A percentile compares a stretch with the other conserved stretches of the same genome.
phyloP scores from a whole-genome alignment of 2,113 vertebrate species.

The Rhineura floridana region DNA sequence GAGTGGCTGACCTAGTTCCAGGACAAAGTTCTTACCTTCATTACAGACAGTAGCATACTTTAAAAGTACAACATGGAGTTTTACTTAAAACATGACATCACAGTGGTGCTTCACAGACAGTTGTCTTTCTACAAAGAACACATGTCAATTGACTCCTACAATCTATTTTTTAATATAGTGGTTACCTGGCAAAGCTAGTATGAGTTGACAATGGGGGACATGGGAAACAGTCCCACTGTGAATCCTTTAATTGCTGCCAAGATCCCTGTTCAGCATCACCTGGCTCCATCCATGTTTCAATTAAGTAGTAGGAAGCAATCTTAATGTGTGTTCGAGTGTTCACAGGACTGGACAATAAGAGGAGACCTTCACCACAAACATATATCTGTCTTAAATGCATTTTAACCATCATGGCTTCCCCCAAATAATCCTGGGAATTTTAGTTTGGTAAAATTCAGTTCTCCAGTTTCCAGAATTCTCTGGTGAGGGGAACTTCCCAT shows the following conservation, averaged over 20 bases:
- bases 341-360: not conserved
- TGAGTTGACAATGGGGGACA: not conserved
- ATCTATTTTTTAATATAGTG: not conserved
- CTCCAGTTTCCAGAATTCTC: not conserved
- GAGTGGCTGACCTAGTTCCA: not conserved
- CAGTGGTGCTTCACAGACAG: not conserved
- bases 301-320: not conserved
- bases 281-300: not conserved
- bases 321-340: not conserved
- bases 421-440: too few relatives aligned
- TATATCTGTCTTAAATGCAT: too few relatives aligned
- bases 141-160: not conserved
- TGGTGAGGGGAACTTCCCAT: not conserved
- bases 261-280: not conserved
- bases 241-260: not conserved
- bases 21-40: not conserved
- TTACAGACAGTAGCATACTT: not conserved
- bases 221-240: not conserved
- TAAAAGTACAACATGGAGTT: not conserved
- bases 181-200: not conserved
- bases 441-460: not conserved
- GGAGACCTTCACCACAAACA: not conserved
- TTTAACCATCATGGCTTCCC: not conserved
- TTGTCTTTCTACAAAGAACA: not conserved
- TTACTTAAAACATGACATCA: constrained; percentile 25